A percentile compares a stretch with the other conserved stretches of the same genome.
Conservation (phyloP, 2,113 vertebrate genomes). For the Bujurquina vittata region DNA sequence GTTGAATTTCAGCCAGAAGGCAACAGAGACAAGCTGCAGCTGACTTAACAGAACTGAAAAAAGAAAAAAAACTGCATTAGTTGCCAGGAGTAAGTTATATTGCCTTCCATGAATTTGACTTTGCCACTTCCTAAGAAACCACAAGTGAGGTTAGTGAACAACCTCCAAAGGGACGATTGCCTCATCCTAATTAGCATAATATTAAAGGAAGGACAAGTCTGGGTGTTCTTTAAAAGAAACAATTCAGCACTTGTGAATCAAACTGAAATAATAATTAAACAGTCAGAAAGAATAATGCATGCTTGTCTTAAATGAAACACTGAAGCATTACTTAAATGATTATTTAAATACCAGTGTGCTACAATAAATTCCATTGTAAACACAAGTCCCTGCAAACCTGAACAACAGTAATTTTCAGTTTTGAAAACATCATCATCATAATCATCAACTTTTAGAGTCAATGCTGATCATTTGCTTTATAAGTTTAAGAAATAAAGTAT, state of each 20-base stretch:
- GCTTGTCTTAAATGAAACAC: neutral
- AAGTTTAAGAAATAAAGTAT: neutral
- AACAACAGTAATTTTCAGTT: neutral
- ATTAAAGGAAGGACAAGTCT: slow-evolving; percentile 7
- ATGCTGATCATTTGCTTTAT: neutral
- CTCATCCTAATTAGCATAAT: slow-evolving; percentile 45
- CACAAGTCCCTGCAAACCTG: neutral
- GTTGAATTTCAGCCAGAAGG: neutral
- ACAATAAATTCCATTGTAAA: neutral
- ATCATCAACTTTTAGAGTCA: neutral
- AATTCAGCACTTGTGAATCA: neutral
- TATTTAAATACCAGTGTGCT: neutral
- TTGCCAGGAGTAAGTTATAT: neutral
- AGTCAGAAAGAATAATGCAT: neutral
- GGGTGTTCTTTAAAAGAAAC: neutral
- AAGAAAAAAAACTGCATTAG: neutral
- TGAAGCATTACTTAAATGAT: neutral
- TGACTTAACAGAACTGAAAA: neutral
- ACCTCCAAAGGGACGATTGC: slow-evolving; percentile 13
- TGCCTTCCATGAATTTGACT: slow-evolving; percentile 8
- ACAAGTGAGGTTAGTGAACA: slow-evolving; percentile 18
- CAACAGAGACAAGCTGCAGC: neutral
- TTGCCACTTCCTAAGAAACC: neutral
- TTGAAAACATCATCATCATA: neutral
- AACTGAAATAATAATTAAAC: neutral